Evolutionary conservation across 2,113 vertebrate species (phyloP), one percentile per base, ranked within the genome.

Genomic region (Psilopsiagon aurifrons): DNA sequence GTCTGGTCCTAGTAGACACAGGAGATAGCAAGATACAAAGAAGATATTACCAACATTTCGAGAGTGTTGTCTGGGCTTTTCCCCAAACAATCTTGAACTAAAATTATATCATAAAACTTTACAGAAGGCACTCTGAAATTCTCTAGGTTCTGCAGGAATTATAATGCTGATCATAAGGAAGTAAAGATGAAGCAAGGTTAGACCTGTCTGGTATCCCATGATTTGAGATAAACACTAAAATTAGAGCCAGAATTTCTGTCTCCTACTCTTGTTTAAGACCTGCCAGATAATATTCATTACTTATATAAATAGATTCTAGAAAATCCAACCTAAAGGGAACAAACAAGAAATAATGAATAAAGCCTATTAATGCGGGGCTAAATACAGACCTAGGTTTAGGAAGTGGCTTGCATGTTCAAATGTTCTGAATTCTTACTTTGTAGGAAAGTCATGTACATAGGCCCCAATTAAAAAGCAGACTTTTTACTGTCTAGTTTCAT

Each of bases 401-500:
- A 89, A 87, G 14, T 7, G 27, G 11, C 2, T 55, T 83, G 14
- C 7, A 35, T 73, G 85, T 87, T 52, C 49, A 54, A 12, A 80
- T 57, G 10, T 63, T 57, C 28, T 83, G 28, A 70, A 37, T 49
- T 73, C 15, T 57, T 17, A 24, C 27, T 86, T 41, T 76, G 33
- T 29, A 74, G 24, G 16, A 78, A 88, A 83, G 24, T 57, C 17
- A 59, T 0, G 0, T 17, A 73, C 3, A 29, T 1, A 69, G 31
- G 55, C 2, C 3, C 6, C 24, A 23, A 9, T 52, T 14, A 37
- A 76, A 86, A 79, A 57, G 43, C 10, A 74, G 10, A 71, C 22
- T 19, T 91, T 64, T 92, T 77, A 57, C 54, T 70, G 41, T n/a
- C 17, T 63, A 22, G 17, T 28, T 71, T 86, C 9, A 25, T 9